Evolutionary conservation across 2,113 vertebrate genomes (phyloP).

Genomic region (Leiothrix lutea): DNA sequence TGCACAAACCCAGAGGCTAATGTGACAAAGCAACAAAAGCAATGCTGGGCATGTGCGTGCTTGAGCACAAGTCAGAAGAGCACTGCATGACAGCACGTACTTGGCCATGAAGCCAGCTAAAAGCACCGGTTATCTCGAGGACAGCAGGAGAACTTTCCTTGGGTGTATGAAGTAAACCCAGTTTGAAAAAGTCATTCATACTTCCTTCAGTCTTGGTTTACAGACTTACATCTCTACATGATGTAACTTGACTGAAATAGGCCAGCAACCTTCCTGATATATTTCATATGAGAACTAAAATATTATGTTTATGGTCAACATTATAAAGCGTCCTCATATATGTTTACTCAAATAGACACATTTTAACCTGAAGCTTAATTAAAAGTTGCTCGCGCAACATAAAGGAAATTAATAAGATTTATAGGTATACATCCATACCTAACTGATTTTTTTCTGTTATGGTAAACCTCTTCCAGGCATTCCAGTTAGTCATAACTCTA

Average conservation of each 20-base stretch:
- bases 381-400: neutral
- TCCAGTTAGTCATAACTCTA: neutral
- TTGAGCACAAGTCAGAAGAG: neutral
- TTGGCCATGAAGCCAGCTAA: neutral
- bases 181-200: neutral
- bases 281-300: neutral
- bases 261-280: neutral
- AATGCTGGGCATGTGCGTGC: neutral
- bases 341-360: neutral
- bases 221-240: neutral
- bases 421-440: neutral
- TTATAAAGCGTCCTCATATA: neutral
- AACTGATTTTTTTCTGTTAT: neutral
- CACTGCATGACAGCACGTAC: accelerated
- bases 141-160: neutral
- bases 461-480: neutral
- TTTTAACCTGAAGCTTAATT: neutral
- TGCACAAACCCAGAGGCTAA: neutral
- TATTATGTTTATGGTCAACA: neutral
- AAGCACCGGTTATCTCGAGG: neutral
- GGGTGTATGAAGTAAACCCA: neutral
- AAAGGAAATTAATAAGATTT: neutral
- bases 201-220: neutral
- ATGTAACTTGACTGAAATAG: neutral
- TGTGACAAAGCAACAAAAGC: neutral